Percentiles rank a stretch among this genome's conserved stretches.
These are phyloP conservation scores for Trematocara stigmaticum DNA, from an alignment of 2,113 vertebrate species.

Conservation along the genomic window DNA sequence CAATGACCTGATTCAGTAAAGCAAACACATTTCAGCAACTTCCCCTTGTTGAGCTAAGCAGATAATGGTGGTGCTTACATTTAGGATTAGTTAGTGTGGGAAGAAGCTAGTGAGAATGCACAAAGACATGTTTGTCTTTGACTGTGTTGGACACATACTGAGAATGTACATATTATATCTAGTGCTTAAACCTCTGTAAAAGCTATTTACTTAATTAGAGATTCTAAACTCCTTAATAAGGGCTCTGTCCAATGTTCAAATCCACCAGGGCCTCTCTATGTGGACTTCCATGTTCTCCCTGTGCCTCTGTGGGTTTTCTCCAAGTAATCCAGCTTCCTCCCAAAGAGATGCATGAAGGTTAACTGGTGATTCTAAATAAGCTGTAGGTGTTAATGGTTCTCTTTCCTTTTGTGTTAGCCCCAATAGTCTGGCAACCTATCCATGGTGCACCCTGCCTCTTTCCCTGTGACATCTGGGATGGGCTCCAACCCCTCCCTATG, in stretches of 20 bases:
- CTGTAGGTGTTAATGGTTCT: neutral
- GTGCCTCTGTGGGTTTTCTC: neutral
- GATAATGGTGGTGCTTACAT: neutral
- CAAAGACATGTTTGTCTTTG: neutral
- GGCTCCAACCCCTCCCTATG: neutral
- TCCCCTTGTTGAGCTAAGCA: neutral
- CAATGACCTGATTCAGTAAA: neutral
- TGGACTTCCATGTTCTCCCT: neutral
- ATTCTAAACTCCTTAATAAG: neutral
- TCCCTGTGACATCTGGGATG: neutral
- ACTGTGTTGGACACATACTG: neutral
- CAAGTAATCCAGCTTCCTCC: neutral
- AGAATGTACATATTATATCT: neutral
- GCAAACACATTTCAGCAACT: neutral
- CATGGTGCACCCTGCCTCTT: neutral
- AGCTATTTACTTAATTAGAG: neutral
- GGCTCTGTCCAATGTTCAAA: neutral
- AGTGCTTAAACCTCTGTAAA: neutral
- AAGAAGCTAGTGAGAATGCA: neutral
- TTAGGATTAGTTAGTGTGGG: neutral
- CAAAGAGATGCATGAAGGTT: neutral
- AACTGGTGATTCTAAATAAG: neutral
- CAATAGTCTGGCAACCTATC: neutral
- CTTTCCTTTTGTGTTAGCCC: accelerated
- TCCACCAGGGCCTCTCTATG: neutral